Conservation (phyloP, 1,140 invertebrate genomes). For the Bicyclus anynana region DNA sequence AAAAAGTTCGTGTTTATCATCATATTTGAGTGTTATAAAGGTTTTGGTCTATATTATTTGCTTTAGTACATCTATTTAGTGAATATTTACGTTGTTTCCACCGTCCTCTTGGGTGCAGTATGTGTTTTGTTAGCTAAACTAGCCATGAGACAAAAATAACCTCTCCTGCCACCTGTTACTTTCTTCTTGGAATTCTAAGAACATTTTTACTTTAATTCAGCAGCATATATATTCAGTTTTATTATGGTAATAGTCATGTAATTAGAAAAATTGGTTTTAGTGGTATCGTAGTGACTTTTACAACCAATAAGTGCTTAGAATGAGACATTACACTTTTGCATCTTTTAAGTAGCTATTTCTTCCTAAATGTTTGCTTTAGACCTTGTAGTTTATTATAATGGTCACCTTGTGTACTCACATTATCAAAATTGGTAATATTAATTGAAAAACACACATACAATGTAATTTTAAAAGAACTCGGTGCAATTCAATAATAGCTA, state of each 20-base stretch:
- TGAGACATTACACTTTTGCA: too few species aligned
- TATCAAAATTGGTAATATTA: too few species aligned
- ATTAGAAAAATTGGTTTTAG: not conserved
- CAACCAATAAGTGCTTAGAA: not conserved
- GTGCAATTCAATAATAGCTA: too few species aligned
- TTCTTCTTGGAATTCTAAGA: not conserved
- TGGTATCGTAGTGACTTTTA: not conserved
- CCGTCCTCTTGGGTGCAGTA: not conserved
- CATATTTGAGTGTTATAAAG: not conserved
- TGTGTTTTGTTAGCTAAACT: not conserved
- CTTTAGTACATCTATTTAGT: not conserved
- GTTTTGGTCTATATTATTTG: not conserved
- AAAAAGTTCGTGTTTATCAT: conserved; percentile 32
- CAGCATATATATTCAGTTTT: not conserved
- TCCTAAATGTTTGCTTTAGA: too few species aligned
- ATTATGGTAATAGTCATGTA: not conserved
- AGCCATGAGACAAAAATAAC: conserved; percentile 11
- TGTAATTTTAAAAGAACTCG: too few species aligned
- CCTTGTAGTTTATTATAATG: too few species aligned
- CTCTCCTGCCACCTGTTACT: conserved; percentile 14
- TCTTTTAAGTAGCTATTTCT: too few species aligned
- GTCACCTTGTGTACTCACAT: too few species aligned
- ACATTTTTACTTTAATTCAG: not conserved
- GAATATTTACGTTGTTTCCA: not conserved
- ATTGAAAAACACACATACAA: too few species aligned